Conservation (phyloP, 2,888 invertebrate species). For the Hanleya hanleyi region DNA sequence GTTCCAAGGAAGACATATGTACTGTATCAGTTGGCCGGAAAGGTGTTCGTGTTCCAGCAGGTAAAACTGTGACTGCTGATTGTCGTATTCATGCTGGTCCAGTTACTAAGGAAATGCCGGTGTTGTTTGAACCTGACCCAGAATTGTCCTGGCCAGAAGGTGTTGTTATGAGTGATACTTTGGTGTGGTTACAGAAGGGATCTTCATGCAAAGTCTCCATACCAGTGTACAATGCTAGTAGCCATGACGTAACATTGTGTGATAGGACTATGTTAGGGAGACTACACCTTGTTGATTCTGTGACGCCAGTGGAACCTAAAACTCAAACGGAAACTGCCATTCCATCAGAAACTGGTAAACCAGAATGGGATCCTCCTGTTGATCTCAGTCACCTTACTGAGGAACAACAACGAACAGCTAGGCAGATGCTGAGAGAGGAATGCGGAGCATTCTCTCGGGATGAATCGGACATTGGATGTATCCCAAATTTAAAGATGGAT, state of each 20-base stretch:
- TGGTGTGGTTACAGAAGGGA: too few relatives aligned
- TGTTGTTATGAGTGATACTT: background rate
- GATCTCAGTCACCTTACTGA: slow-evolving; percentile 15
- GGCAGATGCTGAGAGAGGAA: slow-evolving; percentile 32
- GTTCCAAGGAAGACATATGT: background rate
- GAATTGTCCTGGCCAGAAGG: background rate
- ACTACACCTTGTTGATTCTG: background rate
- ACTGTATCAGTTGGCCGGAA: background rate
- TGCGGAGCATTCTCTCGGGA: slow-evolving; percentile 30
- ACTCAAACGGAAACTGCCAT: too few relatives aligned
- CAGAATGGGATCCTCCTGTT: slow-evolving; percentile 28
- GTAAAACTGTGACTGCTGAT: background rate
- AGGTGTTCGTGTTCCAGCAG: background rate
- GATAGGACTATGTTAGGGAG: background rate
- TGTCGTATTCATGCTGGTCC: background rate
- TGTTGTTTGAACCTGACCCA: background rate
- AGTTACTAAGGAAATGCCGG: background rate
- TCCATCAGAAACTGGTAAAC: background rate
- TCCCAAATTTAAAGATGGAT: slow-evolving; percentile 29
- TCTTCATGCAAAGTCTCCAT: background rate
- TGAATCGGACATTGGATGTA: slow-evolving; percentile 36
- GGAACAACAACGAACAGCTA: slow-evolving; percentile 21
- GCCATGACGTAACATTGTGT: background rate
- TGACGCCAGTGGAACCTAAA: background rate
- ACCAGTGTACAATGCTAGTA: background rate